Conservation (phyloP, 2,888 invertebrate genomes). For the Horisme vitalbata region DNA sequence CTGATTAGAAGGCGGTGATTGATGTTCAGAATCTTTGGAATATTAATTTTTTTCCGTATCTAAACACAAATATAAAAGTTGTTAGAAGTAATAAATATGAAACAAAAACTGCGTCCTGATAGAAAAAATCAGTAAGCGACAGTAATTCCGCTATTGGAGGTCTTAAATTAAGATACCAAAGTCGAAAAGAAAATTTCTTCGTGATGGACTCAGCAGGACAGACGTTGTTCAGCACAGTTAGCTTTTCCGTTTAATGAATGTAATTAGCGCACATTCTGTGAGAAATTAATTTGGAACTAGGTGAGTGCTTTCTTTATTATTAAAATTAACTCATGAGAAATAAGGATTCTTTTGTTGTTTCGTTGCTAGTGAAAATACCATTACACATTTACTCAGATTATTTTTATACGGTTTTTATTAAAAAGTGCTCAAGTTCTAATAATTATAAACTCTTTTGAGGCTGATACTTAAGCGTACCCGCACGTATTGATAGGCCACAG, state of each 20-base stretch:
- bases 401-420: too few species aligned
- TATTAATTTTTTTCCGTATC: too few species aligned
- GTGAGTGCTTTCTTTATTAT: not conserved
- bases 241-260: constrained; percentile 36
- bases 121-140: constrained; percentile 15
- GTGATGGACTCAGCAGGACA: constrained; percentile 24
- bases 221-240: constrained; percentile 35
- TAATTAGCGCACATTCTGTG: constrained; percentile 36
- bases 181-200: constrained; percentile 31
- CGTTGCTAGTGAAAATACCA: too few species aligned
- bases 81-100: not conserved
- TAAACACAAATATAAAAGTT: not conserved
- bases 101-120: not conserved
- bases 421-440: too few species aligned
- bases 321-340: not conserved
- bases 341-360: too few species aligned
- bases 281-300: constrained; percentile 13
- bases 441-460: too few species aligned
- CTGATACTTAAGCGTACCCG: too few species aligned
- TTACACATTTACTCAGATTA: too few species aligned
- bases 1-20: constrained; percentile 11
- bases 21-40: constrained; percentile 5
- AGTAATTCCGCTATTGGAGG: constrained; percentile 17
- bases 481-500: too few species aligned
- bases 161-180: constrained; percentile 26